A percentile compares a stretch with the other conserved stretches of the same genome.
These are phyloP conservation scores for Dermolepida albohirtum DNA, from an alignment of 2,888 invertebrate species.

Conservation along the genomic window DNA sequence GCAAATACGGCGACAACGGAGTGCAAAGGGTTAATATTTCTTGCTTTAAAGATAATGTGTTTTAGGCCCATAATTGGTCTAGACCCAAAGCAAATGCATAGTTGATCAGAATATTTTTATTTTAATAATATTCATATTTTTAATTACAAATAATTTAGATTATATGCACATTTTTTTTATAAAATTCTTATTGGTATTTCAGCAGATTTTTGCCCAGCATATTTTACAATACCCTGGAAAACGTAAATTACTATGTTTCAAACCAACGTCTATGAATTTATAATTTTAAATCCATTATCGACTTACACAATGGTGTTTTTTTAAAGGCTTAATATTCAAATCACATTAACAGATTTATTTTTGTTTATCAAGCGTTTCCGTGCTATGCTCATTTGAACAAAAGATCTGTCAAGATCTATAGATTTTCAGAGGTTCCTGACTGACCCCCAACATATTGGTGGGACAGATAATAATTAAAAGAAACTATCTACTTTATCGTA, in stretches of 20 bases:
- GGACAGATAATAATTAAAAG: conserved; percentile 18
- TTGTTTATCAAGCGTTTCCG: conserved; percentile 24
- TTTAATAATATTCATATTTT: too few species aligned
- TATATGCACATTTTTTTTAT: too few species aligned
- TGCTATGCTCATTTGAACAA: conserved; percentile 31
- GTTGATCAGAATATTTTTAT: too few species aligned
- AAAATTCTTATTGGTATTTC: too few species aligned
- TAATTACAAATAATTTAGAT: too few species aligned
- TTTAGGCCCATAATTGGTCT: too few species aligned
- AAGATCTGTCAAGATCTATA: conserved; percentile 40
- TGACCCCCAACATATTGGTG: conserved; percentile 17
- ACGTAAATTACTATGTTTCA: neutral
- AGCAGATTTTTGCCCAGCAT: too few species aligned
- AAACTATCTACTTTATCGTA: conserved; percentile 23
- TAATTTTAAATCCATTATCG: conserved; percentile 35
- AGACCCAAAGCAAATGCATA: too few species aligned
- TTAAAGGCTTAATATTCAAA: conserved; percentile 35
- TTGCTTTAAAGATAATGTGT: too few species aligned
- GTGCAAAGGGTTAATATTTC: too few species aligned
- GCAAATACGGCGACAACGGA: too few species aligned
- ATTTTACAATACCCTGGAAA: neutral
- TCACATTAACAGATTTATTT: conserved; percentile 29
- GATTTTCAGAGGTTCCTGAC: conserved; percentile 33
- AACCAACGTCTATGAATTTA: conserved; percentile 9
- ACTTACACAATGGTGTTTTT: conserved; percentile 2